Evolutionary conservation across 2,888 invertebrate species (phyloP).

Genomic region (Cheiracanthium punctorium): DNA sequence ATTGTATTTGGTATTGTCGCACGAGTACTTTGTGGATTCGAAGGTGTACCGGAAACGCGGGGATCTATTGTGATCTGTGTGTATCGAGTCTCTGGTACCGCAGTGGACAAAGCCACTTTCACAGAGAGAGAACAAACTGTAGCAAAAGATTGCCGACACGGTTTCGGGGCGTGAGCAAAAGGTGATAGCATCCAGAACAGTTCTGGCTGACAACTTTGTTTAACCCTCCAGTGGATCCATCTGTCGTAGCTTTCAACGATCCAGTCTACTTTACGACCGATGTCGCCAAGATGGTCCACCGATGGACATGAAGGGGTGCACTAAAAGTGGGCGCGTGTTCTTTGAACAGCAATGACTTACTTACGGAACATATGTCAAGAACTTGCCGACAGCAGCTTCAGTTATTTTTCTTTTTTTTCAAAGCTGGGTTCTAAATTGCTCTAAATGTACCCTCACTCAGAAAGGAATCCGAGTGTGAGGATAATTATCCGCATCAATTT

Average conservation of each 20-base stretch:
- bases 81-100: slow-evolving; percentile 44
- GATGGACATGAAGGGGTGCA: not conserved
- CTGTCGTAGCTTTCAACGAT: slow-evolving; percentile 28
- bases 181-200: slow-evolving; percentile 21
- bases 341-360: not conserved
- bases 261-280: not conserved
- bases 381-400: not conserved
- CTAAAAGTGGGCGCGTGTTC: not conserved
- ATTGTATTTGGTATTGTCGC: slow-evolving; percentile 21
- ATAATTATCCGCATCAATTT: too few relatives aligned
- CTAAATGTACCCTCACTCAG: too few relatives aligned
- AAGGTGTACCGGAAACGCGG: slow-evolving; percentile 62
- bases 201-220: slow-evolving; percentile 56
- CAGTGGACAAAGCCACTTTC: slow-evolving; percentile 39
- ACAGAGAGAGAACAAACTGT: slow-evolving; percentile 55
- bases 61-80: slow-evolving; percentile 26
- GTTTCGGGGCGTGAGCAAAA: slow-evolving; percentile 28
- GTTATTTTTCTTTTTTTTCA: too few relatives aligned
- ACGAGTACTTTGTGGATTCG: slow-evolving; percentile 41
- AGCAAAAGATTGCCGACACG: slow-evolving; percentile 47
- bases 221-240: slow-evolving; percentile 43
- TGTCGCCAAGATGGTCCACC: not conserved
- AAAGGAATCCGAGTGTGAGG: too few relatives aligned
- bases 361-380: not conserved
- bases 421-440: too few relatives aligned